phyloP scores from a whole-genome alignment of 2,797 vertebrate species.

The Eulemur albifrons region DNA sequence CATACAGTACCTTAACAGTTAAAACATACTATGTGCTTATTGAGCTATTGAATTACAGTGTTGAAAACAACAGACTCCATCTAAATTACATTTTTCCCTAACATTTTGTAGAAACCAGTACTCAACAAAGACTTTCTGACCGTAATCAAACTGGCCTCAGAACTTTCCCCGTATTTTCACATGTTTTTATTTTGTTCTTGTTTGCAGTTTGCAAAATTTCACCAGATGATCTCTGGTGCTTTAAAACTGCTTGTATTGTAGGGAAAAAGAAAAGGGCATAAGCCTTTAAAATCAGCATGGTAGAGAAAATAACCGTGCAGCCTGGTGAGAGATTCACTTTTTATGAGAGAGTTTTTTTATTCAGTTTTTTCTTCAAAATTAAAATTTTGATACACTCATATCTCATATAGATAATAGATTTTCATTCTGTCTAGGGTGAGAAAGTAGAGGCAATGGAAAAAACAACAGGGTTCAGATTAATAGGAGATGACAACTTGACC shows the following conservation, averaged over 20 bases:
- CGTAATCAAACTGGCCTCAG: background rate
- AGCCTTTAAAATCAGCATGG: background rate
- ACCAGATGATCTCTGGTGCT: background rate
- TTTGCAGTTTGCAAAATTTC: background rate
- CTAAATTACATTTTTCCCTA: background rate
- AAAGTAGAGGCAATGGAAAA: slow-evolving; percentile 75
- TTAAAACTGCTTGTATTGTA: background rate
- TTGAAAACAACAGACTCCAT: background rate
- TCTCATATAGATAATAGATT: slow-evolving; percentile 80
- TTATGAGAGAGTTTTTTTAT: slow-evolving; percentile 32
- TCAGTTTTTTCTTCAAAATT: slow-evolving; percentile 70
- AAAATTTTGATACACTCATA: slow-evolving; percentile 76
- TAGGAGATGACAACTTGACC: slow-evolving; percentile 85
- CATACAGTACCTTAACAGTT: background rate
- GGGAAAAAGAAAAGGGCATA: background rate
- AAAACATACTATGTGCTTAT: background rate
- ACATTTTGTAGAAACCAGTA: background rate
- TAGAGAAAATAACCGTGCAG: slow-evolving; percentile 30
- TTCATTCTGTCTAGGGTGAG: slow-evolving; percentile 74
- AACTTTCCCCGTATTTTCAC: background rate
- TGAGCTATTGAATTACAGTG: background rate
- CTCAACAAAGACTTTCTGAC: background rate
- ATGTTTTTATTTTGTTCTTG: background rate
- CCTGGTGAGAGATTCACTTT: slow-evolving; percentile 48
- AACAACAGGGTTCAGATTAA: slow-evolving; percentile 82